Percentiles rank a stretch among this genome's conserved stretches.
These are phyloP conservation scores for Scaptomyza pallida DNA, from an alignment of 1,140 invertebrate genomes.

Conservation along the genomic window DNA sequence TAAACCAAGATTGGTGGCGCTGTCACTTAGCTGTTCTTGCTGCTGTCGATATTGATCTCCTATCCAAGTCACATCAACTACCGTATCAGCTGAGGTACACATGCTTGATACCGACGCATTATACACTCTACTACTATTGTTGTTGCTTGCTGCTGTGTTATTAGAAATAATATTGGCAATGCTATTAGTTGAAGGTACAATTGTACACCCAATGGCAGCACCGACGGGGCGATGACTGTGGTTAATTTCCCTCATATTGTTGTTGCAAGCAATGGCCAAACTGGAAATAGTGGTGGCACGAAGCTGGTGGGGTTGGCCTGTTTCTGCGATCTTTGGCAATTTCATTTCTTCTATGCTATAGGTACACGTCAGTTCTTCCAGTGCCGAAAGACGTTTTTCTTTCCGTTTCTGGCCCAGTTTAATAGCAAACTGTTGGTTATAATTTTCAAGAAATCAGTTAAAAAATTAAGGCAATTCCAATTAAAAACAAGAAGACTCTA, in stretches of 20 bases:
- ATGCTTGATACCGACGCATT: slow-evolving; percentile 46
- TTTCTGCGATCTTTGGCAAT: slow-evolving; percentile 86
- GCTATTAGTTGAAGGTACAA: slow-evolving; percentile 36
- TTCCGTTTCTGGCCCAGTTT: slow-evolving; percentile 87
- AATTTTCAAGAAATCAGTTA: too few species aligned
- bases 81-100: slow-evolving; percentile 37
- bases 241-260: slow-evolving; percentile 56
- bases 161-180: slow-evolving; percentile 34
- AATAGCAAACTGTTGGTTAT: slow-evolving; percentile 85
- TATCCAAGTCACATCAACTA: slow-evolving; percentile 49
- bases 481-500: too few species aligned
- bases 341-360: slow-evolving; percentile 85
- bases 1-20: slow-evolving; percentile 37
- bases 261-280: slow-evolving; percentile 53
- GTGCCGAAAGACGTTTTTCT: slow-evolving; percentile 85
- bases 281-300: slow-evolving; percentile 51
- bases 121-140: slow-evolving; percentile 39
- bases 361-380: slow-evolving; percentile 84
- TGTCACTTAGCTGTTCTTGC: slow-evolving; percentile 38
- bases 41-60: slow-evolving; percentile 58
- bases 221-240: slow-evolving; percentile 41
- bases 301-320: slow-evolving; percentile 85
- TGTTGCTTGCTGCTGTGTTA: slow-evolving; percentile 41
- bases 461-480: too few species aligned
- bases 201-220: slow-evolving; percentile 6